Evolutionary conservation across 2,888 invertebrate species (phyloP), one percentile per base, ranked within the genome.

Genomic region (Cryptocephalus primarius): DNA sequence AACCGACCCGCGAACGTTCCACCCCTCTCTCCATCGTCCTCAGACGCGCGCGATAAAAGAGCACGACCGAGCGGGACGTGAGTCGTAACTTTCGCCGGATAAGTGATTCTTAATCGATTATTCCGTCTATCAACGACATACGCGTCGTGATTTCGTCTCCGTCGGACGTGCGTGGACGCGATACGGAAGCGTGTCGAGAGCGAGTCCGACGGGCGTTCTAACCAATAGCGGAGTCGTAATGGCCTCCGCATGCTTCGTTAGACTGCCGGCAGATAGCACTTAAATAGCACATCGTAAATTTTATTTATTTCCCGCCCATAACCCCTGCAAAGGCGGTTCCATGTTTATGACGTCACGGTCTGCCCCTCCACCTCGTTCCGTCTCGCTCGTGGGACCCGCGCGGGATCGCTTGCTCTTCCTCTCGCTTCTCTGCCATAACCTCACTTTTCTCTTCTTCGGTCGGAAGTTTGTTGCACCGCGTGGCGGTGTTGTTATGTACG

Each of bases 211-310:
- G 41, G 48, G 52, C 52, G 45, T 51, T 56, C 62, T 69, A 69
- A 70, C 76, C 77, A 77, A 76, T 77, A 71, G 73, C 72, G 69
- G 65, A 62, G 67, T 69, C 71, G 76, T 77, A 76, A 77, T 76
- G 76, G 76, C 76, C 73, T 72, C 76, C 74, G 68, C 66, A 69
- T 66, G 67, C 64, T 71, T 70, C 70, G 65, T 64, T 66, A 66
- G 66, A 66, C 65, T 64, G 68, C 72, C 73, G 71, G 71, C 73
- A 76, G 76, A 76, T 76, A 76, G 71, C 75, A 68, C 66, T 69
- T 70, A 70, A 69, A 70, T 69, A 69, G 71, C 72, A 72, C 71
- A 57, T 71, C 71, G 61, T 72, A 72, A 72, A 71, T 71, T 70
- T 67, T 63, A 64, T 68, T 69, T 64, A 67, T 68, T 74, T 74